Base-by-base conservation (phyloP, 2,797 vertebrate genomes). In the Zenarchopterus dispar region DNA sequence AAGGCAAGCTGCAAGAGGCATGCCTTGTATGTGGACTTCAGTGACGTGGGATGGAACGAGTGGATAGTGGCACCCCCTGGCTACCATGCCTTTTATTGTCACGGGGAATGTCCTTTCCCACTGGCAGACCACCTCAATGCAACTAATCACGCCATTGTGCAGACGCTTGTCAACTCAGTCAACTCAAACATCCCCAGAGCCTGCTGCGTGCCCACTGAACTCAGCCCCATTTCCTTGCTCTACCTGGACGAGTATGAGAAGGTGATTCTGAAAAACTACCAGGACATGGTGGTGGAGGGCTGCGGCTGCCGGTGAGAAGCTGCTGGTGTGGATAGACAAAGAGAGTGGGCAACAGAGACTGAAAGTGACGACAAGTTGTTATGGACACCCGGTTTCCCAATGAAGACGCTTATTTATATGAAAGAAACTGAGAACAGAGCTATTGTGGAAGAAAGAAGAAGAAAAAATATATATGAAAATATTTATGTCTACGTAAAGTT, bases 321-420 rank as follows among this genome's bases (percentile, higher is more conserved):
- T 5, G 70, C 19, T 5, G 43, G 45, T 19, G 6, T 6, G 52
- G 56, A 70, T 22, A 47, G 55, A 79, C 31, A 33, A 51, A 52
- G 36, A 44, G 11, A 70, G 31, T 22, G 62, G 57, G 28, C 58
- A 64, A 61, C 33, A 80, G 33, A 79, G 84, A 84, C 78, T 80
- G 62, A 82, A 70, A 87, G 57, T 79, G 72, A 77, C 78, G 48
- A 71, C 90, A 92, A 88, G 90, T 83, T 91, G 73, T 82, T 74
- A 93, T 91, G 94, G 95, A 96, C 94, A 96, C 95, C 96, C 94
- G 93, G 93, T 95, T 97, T 96, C 95, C 95, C 95, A 96, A 96
- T 97, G 95, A 97, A 98, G 95, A 98, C 94, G 92, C 95, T 92
- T 97, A 98, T 99, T 98, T 98, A 99, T 99, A 95, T 94, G 91